Conservation (phyloP, 2,113 vertebrate species). For the Dinomys branickii region DNA sequence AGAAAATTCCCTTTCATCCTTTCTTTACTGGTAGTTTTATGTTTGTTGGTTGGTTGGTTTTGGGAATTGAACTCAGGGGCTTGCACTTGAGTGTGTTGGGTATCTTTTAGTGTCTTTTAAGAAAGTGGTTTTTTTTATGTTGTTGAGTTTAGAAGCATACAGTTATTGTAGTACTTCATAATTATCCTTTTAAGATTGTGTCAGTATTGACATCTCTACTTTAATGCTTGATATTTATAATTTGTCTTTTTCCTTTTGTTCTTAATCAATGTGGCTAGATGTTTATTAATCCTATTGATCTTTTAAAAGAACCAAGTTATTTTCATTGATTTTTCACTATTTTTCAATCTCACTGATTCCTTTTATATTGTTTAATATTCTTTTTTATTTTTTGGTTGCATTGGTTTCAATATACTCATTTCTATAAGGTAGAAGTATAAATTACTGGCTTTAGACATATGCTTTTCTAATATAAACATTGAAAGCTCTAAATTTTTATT, state of each 20-base stretch:
- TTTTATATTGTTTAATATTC: neutral
- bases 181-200: neutral
- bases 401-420: too few relatives aligned
- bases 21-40: neutral
- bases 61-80: neutral
- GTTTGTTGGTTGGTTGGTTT: neutral
- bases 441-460: neutral
- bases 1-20: neutral
- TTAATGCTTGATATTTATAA: neutral
- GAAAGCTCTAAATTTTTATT: neutral
- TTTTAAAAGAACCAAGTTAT: neutral
- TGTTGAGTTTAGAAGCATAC: neutral
- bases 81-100: neutral
- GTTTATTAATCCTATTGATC: neutral
- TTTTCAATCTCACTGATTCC: neutral
- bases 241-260: neutral
- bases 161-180: neutral
- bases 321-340: conserved; percentile 16
- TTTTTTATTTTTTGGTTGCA: neutral
- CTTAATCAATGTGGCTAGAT: neutral
- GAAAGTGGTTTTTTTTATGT: neutral
- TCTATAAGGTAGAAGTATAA: neutral
- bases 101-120: neutral
- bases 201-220: neutral
- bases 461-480: neutral